A percentile compares a stretch with the other conserved stretches of the same genome.
phyloP scores from a whole-genome alignment of 1,140 invertebrate species.

The Drosophila repletoides region DNA sequence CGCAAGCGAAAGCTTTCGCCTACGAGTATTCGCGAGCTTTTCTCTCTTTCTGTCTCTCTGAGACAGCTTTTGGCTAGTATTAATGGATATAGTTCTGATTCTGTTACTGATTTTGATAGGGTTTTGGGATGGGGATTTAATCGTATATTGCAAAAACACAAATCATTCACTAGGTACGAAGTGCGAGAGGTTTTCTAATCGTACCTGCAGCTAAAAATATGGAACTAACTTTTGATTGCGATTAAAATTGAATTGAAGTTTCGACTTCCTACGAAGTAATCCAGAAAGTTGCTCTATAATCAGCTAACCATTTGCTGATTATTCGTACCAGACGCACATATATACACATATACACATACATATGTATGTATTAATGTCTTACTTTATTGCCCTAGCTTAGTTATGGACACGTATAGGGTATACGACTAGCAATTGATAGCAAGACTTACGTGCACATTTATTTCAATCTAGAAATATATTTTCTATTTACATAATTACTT shows the following conservation, averaged over 20 bases:
- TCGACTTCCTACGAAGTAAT: not conserved
- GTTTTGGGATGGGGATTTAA: not conserved
- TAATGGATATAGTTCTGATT: no score
- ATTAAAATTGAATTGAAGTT: not conserved
- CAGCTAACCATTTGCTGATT: conserved; percentile 4
- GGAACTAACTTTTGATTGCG: not conserved
- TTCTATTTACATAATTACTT: no score
- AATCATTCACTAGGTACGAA: not conserved
- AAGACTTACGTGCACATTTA: no score
- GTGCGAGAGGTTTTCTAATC: conserved; percentile 4
- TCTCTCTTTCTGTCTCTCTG: not conserved
- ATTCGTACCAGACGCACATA: no score
- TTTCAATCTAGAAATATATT: no score
- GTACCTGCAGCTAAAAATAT: conserved; percentile 8
- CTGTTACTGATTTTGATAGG: not conserved
- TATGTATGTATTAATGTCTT: no score
- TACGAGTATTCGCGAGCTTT: not conserved
- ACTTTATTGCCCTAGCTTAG: no score
- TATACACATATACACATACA: conserved; percentile 1
- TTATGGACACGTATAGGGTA: no score
- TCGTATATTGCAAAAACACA: not conserved
- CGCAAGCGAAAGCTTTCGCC: conserved; percentile 36
- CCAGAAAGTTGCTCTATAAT: conserved; percentile 1
- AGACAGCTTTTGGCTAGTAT: not conserved
- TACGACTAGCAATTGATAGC: no score